Evolutionary conservation across 2,797 vertebrate species (phyloP).

Genomic region (Cuniculus paca): DNA sequence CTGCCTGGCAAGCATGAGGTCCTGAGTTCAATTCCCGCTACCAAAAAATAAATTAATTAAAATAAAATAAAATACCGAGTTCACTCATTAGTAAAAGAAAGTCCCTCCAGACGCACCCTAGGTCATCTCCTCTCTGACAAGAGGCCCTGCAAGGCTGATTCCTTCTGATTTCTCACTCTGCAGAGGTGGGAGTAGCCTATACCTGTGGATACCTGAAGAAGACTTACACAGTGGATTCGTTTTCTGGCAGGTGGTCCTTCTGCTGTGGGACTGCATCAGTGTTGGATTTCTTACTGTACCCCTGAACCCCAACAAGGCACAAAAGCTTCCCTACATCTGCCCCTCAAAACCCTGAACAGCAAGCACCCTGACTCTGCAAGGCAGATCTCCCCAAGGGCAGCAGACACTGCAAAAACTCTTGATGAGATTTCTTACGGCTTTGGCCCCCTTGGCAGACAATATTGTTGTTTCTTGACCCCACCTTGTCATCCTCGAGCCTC

Average conservation of each 20-base stretch:
- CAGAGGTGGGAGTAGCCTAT: not conserved
- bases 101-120: not conserved
- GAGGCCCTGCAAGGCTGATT: not conserved
- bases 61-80: not conserved
- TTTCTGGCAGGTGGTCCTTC: not conserved
- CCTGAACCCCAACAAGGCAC: not conserved
- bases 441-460: not conserved
- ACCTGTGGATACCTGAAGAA: not conserved
- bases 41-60: no score
- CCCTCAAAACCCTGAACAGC: not conserved
- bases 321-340: not conserved
- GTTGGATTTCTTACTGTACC: not conserved
- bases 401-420: not conserved
- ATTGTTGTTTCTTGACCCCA: not conserved
- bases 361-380: not conserved
- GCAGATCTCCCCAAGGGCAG: not conserved
- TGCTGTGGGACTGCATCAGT: not conserved
- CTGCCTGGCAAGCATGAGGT: no score
- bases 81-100: slow-evolving; percentile 32
- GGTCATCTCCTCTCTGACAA: no score
- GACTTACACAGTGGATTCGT: not conserved
- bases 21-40: no score
- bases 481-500: not conserved
- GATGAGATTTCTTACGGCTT: not conserved
- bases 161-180: not conserved